Conservation (phyloP, 2,113 vertebrate genomes). For the Dasyurus viverrinus region DNA sequence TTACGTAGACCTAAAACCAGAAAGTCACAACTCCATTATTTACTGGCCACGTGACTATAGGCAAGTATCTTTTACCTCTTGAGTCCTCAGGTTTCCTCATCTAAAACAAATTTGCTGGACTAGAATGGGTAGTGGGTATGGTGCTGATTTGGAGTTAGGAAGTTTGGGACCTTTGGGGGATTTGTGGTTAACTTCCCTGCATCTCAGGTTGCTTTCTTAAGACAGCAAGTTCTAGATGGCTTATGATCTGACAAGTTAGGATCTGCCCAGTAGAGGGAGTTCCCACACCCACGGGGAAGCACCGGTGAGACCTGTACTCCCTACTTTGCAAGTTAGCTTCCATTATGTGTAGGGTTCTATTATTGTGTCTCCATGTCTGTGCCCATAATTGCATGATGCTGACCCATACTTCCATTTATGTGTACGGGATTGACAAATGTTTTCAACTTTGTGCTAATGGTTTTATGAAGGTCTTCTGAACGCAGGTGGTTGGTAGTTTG, state of each 20-base stretch:
- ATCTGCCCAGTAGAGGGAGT: not conserved
- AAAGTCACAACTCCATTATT: not conserved
- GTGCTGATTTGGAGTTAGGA: not conserved
- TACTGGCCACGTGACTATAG: not conserved
- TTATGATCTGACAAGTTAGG: not conserved
- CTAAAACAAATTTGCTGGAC: not conserved
- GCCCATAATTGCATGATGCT: not conserved
- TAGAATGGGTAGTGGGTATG: not conserved
- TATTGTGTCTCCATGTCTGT: not conserved
- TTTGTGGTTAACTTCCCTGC: not conserved
- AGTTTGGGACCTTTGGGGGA: not conserved
- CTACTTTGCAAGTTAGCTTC: not conserved
- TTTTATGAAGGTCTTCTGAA: not conserved
- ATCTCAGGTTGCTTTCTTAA: not conserved
- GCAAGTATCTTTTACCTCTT: not conserved
- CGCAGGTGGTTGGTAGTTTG: not conserved
- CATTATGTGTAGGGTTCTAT: not conserved
- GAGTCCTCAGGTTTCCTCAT: not conserved
- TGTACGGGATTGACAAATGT: not conserved
- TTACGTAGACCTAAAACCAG: not conserved
- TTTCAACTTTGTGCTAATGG: not conserved
- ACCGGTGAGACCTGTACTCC: not conserved
- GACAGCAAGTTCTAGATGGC: not conserved
- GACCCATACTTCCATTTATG: not conserved
- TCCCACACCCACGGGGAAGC: not conserved